Evolutionary conservation across 2,113 vertebrate species (phyloP), one percentile per base, ranked within the genome.

Genomic region (Pseudonaja textilis): DNA sequence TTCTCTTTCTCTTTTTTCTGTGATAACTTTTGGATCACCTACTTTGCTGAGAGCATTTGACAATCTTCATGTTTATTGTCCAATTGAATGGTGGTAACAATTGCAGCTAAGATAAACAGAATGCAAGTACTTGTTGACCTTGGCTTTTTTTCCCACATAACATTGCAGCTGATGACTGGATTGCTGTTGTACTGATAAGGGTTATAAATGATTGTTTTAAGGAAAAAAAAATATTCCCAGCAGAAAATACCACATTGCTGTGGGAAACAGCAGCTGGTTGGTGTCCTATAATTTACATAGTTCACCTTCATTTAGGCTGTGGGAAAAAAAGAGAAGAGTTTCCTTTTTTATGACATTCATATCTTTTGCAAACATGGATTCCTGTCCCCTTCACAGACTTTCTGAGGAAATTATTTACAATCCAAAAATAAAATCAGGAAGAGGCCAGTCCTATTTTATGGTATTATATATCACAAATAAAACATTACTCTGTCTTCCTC

Each of bases 171-270:
- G 96, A 98, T 98, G 97, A 95, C 97, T 98, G 98, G 99, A 98
- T 99, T 98, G 97, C 98, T 97, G 95, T 96, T 96, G 94, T 95
- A 95, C 97, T 98, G 98, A 98, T 98, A 98, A 98, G 98, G 96
- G 97, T 97, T 98, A 97, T 97, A 98, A 98, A 98, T 98, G 97
- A 97, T 96, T 97, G 96, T 97, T 97, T 93, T 98, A 98, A 98
- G 97, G 98, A 2, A 97, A 98, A 99, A 97, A 97, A 97, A 97
- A 98, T 97, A 98, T 99, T 99, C 99, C 98, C 98, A 99, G 98
- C 98, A 97, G 95, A 96, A 98, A 98, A 96, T 97, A 92, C 93
- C 94, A 97, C 94, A 88, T 97, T 98, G 97, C 98, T 97, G 98
- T 98, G 98, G 97, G 98, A 99, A 98, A 97, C 96, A 96, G 95